phyloP scores from a whole-genome alignment of 2,888 invertebrate genomes.

The Sinhomidia bicolor region DNA sequence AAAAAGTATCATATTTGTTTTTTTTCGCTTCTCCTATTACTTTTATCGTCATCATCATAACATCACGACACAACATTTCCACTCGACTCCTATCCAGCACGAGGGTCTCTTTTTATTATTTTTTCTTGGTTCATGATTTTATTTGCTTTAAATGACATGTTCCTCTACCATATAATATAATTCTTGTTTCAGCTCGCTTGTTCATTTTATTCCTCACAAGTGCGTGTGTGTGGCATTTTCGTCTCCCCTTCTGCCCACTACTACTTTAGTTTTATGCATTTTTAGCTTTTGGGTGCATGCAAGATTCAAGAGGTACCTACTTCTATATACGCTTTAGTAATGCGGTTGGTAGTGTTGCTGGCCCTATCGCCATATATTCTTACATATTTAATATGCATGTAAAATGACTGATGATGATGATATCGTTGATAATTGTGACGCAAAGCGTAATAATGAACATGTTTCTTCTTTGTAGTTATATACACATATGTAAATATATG shows the following conservation, averaged over 20 bases:
- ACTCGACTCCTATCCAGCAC: neutral
- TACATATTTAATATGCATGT: conserved; percentile 35
- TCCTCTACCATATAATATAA: neutral
- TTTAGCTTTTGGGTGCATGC: conserved; percentile 2
- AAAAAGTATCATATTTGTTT: neutral
- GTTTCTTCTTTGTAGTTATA: conserved; percentile 15
- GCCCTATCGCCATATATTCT: neutral
- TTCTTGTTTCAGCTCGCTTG: conserved; percentile 20
- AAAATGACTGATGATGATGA: conserved; percentile 64
- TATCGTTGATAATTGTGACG: conserved; percentile 50
- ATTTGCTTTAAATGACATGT: conserved; percentile 54
- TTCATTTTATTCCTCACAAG: neutral
- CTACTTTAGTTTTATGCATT: neutral
- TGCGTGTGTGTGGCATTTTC: conserved; percentile 47
- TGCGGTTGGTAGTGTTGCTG: too few relatives aligned
- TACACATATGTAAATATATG: too few relatives aligned
- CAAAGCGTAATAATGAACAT: conserved; percentile 61
- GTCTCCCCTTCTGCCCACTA: conserved; percentile 4
- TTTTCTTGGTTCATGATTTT: conserved; percentile 10
- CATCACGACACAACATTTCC: neutral
- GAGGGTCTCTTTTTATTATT: neutral
- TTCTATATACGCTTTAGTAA: neutral
- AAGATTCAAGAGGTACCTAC: neutral
- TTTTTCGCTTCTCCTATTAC: neutral
- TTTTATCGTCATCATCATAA: conserved; percentile 6